phyloP scores from a whole-genome alignment of 92 coral and sea anemone species.

The Ricordea florida region DNA sequence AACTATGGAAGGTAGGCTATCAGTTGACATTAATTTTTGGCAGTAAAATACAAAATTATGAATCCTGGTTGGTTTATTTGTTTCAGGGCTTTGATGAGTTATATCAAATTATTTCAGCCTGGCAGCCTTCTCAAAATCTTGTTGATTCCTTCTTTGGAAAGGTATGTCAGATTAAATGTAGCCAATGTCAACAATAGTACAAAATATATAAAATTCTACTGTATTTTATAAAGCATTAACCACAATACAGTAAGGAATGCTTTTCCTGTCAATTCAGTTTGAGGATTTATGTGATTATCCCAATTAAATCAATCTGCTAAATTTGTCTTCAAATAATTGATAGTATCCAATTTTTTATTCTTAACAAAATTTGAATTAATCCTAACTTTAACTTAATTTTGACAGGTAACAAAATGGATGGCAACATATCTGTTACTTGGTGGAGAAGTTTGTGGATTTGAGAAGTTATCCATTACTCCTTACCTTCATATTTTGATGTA shows the following conservation, averaged over 20 bases:
- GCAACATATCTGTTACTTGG: conserved; percentile 10
- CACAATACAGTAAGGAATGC: no score
- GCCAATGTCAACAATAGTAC: no score
- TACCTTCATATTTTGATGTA: conserved; percentile 41
- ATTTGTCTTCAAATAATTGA: no score
- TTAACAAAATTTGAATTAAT: background rate
- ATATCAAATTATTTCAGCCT: conserved; percentile 26
- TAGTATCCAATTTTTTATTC: no score
- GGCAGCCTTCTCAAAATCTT: conserved; percentile 31
- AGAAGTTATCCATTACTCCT: conserved; percentile 26
- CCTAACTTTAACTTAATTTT: background rate
- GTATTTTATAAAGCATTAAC: no score
- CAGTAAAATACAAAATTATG: no score
- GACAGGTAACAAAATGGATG: conserved; percentile 29
- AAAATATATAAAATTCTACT: no score
- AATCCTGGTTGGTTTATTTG: no score
- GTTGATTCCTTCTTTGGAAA: conserved; percentile 33
- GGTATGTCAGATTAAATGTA: conserved; percentile 22
- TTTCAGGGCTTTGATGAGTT: conserved; percentile 30
- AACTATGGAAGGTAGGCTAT: conserved; percentile 35
- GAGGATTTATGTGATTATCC: no score
- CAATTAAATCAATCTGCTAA: no score
- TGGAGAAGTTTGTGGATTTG: conserved; percentile 1
- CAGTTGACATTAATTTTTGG: no score
- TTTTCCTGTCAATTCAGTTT: no score